Evolutionary conservation across 2,113 vertebrate genomes (phyloP), one percentile per base, ranked within the genome.

Genomic region (Psittacula cyanocephala): DNA sequence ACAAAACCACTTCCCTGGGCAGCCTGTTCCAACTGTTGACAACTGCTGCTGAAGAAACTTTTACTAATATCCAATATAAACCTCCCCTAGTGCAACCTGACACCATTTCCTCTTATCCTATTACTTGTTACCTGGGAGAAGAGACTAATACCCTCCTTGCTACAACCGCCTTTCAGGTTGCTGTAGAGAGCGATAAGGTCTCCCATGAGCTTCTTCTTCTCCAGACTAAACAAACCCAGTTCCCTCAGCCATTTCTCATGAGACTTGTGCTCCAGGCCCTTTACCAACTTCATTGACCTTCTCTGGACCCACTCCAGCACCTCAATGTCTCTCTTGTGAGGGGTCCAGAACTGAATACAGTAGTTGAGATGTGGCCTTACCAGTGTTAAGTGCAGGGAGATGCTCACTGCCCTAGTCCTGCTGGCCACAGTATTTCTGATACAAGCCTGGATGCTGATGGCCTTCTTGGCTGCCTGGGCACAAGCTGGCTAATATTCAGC

Each of bases 141-240:
- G 4, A 65, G 13, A 33, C 13, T 3, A 4, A 17, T 6, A 9
- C 16, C 25, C 33, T 8, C 39, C 25, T 18, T 2, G 1, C 19
- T 53, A 53, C 62, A 44, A 4, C 25, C 15, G 17, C 19, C 31
- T 35, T 44, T 29, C 49, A 53, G 31, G 31, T 17, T 44, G 25
- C 10, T 35, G 25, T 24, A 81, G 33, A 35, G 24, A 55, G 41
- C 3, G 2, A 37, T 6, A 14, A 68, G 20, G 41, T 68, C 19
- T 53, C 39, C 41, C 25, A 28, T 37, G 33, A 55, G 50, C 39
- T 9, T 68, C 33, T 15, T 46, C 3, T 53, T 80, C 77, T 67
- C 39, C 41, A 37, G 25, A 17, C 15, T 46, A 13, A 67, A 37
- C 41, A 44, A 5, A 5, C 7, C 15, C 37, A 35, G 31, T 2